Percentiles rank a stretch among this genome's conserved stretches.
phyloP scores from a whole-genome alignment of 1,140 invertebrate species.

The Neoseiulus cucumeris region DNA sequence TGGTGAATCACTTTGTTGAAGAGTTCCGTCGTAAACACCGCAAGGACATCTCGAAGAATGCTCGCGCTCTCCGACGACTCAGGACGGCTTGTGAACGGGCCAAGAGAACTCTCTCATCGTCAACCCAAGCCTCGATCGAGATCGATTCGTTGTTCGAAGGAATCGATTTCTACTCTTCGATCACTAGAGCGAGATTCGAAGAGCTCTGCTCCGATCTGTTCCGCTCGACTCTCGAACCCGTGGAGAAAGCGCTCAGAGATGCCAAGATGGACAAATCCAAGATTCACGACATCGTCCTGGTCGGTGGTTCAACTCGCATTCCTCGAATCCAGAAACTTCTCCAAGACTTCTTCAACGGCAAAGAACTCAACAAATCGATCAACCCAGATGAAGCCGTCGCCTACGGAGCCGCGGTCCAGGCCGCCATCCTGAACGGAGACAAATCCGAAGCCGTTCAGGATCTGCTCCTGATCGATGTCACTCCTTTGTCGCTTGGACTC shows the following conservation, averaged over 20 bases:
- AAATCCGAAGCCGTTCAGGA: constrained; percentile 82
- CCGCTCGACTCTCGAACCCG: constrained; percentile 26
- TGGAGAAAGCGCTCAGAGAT: constrained; percentile 26
- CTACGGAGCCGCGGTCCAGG: constrained; percentile 54
- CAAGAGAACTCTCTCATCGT: constrained; percentile 31
- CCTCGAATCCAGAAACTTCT: constrained; percentile 81
- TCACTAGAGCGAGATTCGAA: constrained; percentile 82
- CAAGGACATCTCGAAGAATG: constrained; percentile 22
- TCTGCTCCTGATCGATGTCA: constrained; percentile 72
- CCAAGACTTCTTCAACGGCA: constrained; percentile 59
- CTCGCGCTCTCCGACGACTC: constrained; percentile 25
- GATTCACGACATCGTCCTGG: constrained; percentile 87
- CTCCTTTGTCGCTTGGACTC: constrained; percentile 82
- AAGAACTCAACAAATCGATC: constrained; percentile 88
- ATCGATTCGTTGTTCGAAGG: constrained; percentile 89
- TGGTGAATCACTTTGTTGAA: constrained; percentile 70
- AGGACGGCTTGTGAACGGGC: constrained; percentile 46
- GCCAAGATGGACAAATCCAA: constrained; percentile 29
- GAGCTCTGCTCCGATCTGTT: constrained; percentile 80
- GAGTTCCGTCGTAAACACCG: constrained; percentile 26
- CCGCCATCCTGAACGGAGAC: constrained; percentile 68
- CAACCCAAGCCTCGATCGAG: constrained; percentile 44
- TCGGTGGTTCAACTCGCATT: constrained; percentile 92
- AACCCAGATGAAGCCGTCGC: constrained; percentile 81
- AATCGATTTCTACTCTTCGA: constrained; percentile 85